A percentile compares a stretch with the other conserved stretches of the same genome.
Evolutionary conservation across 2,113 vertebrate species (phyloP).

Genomic region (Carettochelys insculpta): DNA sequence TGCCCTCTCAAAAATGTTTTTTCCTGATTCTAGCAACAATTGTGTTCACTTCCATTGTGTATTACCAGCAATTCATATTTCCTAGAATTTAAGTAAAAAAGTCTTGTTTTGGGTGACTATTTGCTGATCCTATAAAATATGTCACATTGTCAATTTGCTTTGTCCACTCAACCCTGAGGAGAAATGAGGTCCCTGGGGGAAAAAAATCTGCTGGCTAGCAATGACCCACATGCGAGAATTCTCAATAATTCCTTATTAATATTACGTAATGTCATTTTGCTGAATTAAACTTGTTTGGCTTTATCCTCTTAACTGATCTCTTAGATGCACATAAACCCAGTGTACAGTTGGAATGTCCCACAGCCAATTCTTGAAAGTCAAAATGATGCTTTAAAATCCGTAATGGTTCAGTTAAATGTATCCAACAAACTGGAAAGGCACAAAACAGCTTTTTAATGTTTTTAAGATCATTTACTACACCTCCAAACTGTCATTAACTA

Average conservation of each 20-base stretch:
- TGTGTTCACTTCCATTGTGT: constrained; percentile 1
- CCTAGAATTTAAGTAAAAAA: not conserved
- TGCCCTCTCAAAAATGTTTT: constrained; percentile 42
- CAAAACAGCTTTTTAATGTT: constrained; percentile 57
- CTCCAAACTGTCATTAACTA: constrained; percentile 61
- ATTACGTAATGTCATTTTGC: constrained; percentile 41
- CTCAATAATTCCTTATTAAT: constrained; percentile 34
- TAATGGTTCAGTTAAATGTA: constrained; percentile 59
- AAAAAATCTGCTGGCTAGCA: not conserved
- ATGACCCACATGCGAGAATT: constrained; percentile 55
- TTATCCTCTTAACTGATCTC: constrained; percentile 68
- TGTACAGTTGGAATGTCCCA: constrained; percentile 29
- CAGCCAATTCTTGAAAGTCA: constrained; percentile 50
- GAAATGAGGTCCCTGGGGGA: not conserved
- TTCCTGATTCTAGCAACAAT: constrained; percentile 30
- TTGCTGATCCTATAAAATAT: not conserved
- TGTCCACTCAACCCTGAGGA: not conserved
- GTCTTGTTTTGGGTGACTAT: not conserved
- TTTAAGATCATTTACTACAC: constrained; percentile 60
- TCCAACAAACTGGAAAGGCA: constrained; percentile 42
- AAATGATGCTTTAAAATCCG: constrained; percentile 54
- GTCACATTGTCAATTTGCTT: not conserved
- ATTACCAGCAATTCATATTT: not conserved
- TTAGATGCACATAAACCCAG: constrained; percentile 46
- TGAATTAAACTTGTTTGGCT: constrained; percentile 70